These are phyloP conservation scores for Pseudolaguvia tuberculata DNA, from an alignment of 2,113 vertebrate genomes.

Conservation along the genomic window DNA sequence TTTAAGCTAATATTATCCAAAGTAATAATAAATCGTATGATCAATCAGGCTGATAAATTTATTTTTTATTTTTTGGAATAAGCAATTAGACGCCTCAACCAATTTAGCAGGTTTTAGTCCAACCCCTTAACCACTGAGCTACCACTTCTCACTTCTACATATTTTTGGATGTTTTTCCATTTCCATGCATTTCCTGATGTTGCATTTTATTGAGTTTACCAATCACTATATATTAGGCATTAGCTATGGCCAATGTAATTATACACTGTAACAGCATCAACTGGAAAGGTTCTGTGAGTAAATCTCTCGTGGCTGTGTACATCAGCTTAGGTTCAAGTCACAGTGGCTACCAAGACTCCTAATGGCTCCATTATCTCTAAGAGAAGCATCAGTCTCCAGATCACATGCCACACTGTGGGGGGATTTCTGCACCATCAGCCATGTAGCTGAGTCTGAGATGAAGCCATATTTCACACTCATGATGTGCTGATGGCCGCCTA, in stretches of 20 bases:
- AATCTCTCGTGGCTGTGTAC: constrained; percentile 9
- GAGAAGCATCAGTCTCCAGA: constrained; percentile 13
- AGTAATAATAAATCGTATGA: no score
- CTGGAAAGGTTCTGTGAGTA: not conserved
- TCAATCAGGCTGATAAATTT: no score
- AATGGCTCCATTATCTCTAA: constrained; percentile 39
- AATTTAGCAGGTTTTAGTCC: no score
- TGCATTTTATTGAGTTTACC: no score
- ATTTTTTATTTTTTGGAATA: no score
- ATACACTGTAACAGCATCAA: not conserved
- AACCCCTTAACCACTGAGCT: no score
- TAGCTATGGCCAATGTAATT: not conserved
- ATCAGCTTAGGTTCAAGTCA: constrained; percentile 26
- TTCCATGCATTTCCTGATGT: no score
- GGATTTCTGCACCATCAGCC: constrained; percentile 29
- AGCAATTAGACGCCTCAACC: no score
- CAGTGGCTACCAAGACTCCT: not conserved
- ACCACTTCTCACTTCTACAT: no score
- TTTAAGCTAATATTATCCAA: no score
- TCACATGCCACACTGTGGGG: constrained; percentile 15
- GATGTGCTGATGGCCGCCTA: constrained; percentile 3
- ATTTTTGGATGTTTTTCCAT: no score
- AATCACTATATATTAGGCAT: no score
- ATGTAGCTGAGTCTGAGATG: constrained; percentile 17
- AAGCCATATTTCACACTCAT: constrained; percentile 24